Evolutionary conservation across 2,797 vertebrate species (phyloP).

Genomic region (Podarcis lilfordi): DNA sequence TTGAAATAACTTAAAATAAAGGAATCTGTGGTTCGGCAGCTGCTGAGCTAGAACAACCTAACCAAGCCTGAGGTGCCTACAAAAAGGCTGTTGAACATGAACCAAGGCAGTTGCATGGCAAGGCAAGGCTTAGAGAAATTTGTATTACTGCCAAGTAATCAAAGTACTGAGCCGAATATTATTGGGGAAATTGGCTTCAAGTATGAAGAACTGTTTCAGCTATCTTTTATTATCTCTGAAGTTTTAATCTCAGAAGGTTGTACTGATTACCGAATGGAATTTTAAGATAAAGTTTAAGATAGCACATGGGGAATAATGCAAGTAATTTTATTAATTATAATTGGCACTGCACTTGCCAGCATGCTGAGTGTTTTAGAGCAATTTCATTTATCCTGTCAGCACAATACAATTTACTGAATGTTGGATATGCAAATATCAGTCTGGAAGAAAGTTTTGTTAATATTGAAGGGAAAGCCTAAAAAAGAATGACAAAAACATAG

Average conservation of each 20-base stretch:
- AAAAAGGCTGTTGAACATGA: not conserved
- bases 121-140: too few species aligned
- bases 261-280: not conserved
- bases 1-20: not conserved
- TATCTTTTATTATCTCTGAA: not conserved
- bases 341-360: not conserved
- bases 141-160: not conserved
- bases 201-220: not conserved
- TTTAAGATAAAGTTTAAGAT: not conserved
- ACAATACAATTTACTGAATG: not conserved
- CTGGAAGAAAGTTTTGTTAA: not conserved
- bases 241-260: not conserved
- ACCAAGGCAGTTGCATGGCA: too few species aligned
- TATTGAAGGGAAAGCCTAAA: conserved; percentile 17
- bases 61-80: too few species aligned
- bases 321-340: conserved; percentile 11
- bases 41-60: too few species aligned
- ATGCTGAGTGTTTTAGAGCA: not conserved
- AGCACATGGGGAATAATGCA: not conserved
- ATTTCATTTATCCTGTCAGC: not conserved
- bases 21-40: too few species aligned
- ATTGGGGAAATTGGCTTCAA: not conserved
- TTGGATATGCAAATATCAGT: not conserved
- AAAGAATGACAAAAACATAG: not conserved
- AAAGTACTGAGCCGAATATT: not conserved